These are phyloP conservation scores for Octonoba sinensis DNA, from an alignment of 2,888 invertebrate genomes.

Conservation along the genomic window DNA sequence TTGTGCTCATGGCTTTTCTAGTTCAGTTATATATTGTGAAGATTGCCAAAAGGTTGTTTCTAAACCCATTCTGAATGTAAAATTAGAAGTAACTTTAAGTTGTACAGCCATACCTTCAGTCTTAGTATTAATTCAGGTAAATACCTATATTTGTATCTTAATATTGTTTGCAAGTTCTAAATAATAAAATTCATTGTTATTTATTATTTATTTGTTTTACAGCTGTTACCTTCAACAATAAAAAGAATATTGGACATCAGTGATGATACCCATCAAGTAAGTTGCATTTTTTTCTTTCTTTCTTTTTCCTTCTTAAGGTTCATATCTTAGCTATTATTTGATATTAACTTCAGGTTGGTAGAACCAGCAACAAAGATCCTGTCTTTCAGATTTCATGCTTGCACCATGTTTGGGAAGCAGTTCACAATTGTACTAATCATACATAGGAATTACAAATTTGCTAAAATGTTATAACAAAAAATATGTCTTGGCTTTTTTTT, in stretches of 20 bases:
- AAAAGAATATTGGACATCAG: conserved; percentile 34
- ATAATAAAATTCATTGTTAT: not conserved
- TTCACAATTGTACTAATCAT: too few relatives aligned
- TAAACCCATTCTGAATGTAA: conserved; percentile 38
- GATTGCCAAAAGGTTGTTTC: conserved; percentile 31
- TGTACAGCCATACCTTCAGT: not conserved
- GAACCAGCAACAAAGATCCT: too few relatives aligned
- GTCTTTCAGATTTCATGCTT: too few relatives aligned
- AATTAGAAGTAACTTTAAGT: conserved; percentile 27
- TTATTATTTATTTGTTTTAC: not conserved
- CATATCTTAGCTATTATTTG: too few relatives aligned
- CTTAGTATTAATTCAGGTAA: conserved; percentile 21
- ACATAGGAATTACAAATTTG: too few relatives aligned
- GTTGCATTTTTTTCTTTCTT: not conserved
- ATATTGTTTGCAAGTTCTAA: not conserved
- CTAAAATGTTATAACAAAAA: too few relatives aligned
- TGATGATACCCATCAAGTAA: conserved; percentile 29
- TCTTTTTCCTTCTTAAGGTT: too few relatives aligned
- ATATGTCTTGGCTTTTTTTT: too few relatives aligned
- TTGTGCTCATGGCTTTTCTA: not conserved
- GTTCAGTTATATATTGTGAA: conserved; percentile 43
- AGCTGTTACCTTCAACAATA: conserved; percentile 34
- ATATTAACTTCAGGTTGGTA: too few relatives aligned
- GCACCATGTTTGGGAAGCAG: too few relatives aligned
- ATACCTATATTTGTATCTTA: not conserved